Percentiles rank a stretch among this genome's conserved stretches.
Evolutionary conservation across 2,113 vertebrate genomes (phyloP).

Genomic region (Mormyrus lacerda): DNA sequence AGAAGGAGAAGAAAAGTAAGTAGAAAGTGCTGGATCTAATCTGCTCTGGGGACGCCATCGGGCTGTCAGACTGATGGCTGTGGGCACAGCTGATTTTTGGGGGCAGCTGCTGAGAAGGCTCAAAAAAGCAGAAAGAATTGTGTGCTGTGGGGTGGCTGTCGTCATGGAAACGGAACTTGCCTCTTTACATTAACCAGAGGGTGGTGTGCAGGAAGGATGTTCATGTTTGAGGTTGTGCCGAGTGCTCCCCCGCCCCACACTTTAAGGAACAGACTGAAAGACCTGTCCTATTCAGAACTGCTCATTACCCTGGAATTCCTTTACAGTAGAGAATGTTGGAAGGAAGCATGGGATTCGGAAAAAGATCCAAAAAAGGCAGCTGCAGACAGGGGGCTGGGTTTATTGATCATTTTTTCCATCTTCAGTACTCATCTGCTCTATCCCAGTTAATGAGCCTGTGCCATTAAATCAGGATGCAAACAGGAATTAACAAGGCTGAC

Average conservation of each 20-base stretch:
- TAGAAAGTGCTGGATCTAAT: not conserved
- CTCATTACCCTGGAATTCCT: not conserved
- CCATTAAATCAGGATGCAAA: not conserved
- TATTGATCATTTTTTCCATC: not conserved
- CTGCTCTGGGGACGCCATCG: not conserved
- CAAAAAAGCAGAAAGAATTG: not conserved
- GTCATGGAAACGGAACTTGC: not conserved
- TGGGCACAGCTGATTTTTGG: not conserved
- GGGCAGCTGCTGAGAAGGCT: not conserved
- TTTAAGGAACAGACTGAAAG: not conserved
- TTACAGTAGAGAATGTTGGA: not conserved
- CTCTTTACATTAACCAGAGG: not conserved
- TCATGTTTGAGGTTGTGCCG: not conserved
- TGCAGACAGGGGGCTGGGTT: not conserved
- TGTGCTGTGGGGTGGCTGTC: not conserved
- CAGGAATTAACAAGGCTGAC: not conserved
- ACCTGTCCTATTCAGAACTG: not conserved
- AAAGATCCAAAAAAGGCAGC: not conserved
- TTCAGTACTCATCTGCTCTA: not conserved
- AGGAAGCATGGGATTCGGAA: not conserved
- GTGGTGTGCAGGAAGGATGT: not conserved
- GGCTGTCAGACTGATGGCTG: not conserved
- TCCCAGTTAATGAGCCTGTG: not conserved
- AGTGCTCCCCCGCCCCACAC: not conserved
- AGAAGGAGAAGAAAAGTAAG: slow-evolving; percentile 92